phyloP scores from a whole-genome alignment of 1,140 invertebrate genomes.

The Macrotrachela quadricornifera region DNA sequence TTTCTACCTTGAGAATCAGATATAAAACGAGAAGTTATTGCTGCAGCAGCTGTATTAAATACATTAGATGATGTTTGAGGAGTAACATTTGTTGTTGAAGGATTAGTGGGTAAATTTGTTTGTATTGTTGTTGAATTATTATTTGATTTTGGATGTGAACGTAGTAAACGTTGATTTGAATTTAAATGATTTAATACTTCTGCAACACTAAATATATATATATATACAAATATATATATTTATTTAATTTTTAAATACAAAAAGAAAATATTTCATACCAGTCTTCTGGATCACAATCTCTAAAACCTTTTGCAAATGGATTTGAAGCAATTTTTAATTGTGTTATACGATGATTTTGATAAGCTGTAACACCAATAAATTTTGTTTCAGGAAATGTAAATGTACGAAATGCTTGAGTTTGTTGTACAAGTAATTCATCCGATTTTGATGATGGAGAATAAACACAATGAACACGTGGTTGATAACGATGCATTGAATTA shows the following conservation, averaged over 20 bases:
- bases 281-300: constrained; percentile 82
- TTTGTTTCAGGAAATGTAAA: constrained; percentile 84
- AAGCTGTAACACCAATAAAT: constrained; percentile 93
- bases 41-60: too few species aligned
- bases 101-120: too few species aligned
- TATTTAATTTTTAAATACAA: not conserved
- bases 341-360: constrained; percentile 92
- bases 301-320: constrained; percentile 65
- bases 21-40: too few species aligned
- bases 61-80: too few species aligned
- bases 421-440: constrained; percentile 83
- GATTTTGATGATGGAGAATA: constrained; percentile 47
- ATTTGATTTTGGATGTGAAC: too few species aligned
- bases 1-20: too few species aligned
- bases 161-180: not conserved
- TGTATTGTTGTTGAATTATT: too few species aligned
- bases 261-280: constrained; percentile 42
- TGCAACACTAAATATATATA: constrained; percentile 4
- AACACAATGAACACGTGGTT: constrained; percentile 80
- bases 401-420: constrained; percentile 83
- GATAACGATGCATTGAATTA: constrained; percentile 94
- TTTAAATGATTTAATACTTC: constrained; percentile 9
- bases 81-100: too few species aligned
- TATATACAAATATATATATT: not conserved
- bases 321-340: constrained; percentile 81